phyloP scores from a whole-genome alignment of 2,797 vertebrate species.

The Valencia hispanica region DNA sequence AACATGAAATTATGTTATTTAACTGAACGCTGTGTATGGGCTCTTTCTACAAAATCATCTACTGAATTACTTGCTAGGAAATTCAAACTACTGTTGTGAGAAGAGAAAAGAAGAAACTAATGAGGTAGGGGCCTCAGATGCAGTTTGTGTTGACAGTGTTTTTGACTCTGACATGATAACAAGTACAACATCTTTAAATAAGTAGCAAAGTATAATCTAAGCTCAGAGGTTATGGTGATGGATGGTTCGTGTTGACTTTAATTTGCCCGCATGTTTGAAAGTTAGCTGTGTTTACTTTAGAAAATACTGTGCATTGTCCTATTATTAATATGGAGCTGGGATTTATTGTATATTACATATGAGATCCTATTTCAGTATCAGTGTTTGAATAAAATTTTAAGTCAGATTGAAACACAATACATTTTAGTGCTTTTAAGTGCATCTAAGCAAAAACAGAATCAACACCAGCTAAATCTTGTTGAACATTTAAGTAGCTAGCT shows the following conservation, averaged over 20 bases:
- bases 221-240: conserved; percentile 4
- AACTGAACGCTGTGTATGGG: not conserved
- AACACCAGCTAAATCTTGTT: not conserved
- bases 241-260: not conserved
- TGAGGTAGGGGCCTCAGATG: no score
- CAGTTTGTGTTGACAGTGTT: not conserved
- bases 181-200: not conserved
- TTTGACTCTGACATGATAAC: not conserved
- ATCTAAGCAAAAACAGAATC: not conserved
- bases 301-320: not conserved
- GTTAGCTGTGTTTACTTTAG: not conserved
- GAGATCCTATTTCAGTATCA: not conserved
- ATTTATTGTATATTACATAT: not conserved
- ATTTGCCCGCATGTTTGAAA: not conserved
- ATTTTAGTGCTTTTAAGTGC: not conserved
- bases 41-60: not conserved
- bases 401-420: not conserved
- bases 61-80: not conserved
- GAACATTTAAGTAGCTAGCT: not conserved
- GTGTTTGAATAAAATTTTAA: not conserved
- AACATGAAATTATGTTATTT: not conserved
- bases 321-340: not conserved
- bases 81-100: not conserved
- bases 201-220: not conserved
- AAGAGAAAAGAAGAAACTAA: not conserved